Conservation (phyloP, 2,797 vertebrate species). For the Helostoma temminkii region DNA sequence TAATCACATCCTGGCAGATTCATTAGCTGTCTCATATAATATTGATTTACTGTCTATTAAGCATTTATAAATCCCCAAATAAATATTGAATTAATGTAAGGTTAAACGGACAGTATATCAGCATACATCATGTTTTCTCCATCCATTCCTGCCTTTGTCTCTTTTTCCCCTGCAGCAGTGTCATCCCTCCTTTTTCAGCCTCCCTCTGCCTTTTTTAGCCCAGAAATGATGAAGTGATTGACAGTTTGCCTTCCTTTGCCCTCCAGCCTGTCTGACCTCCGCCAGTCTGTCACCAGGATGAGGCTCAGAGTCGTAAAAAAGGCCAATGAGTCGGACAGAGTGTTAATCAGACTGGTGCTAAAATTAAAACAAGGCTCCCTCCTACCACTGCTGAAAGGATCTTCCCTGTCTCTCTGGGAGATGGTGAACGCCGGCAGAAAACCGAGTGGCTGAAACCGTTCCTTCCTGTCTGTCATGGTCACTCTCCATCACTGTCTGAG, state of each 20-base stretch:
- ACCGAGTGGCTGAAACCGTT: conserved; percentile 2
- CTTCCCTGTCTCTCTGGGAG: conserved; percentile 27
- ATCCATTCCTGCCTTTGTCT: background rate
- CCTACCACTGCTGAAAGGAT: conserved; percentile 18
- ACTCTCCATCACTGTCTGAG: conserved; percentile 33
- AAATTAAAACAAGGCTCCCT: conserved; percentile 43
- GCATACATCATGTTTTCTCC: conserved; percentile 22
- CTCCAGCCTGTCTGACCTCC: conserved; percentile 35
- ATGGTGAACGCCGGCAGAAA: conserved; percentile 19
- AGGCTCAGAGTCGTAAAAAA: conserved; percentile 18
- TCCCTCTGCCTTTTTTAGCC: conserved; percentile 8
- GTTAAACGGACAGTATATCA: conserved; percentile 50
- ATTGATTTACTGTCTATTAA: conserved; percentile 58
- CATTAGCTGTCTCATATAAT: conserved; percentile 58
- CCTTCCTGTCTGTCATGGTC: conserved; percentile 35
- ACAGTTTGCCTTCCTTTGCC: conserved; percentile 31
- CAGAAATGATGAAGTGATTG: conserved; percentile 37
- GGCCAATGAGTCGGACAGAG: conserved; percentile 20
- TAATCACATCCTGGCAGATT: conserved; percentile 35
- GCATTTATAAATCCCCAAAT: conserved; percentile 52
- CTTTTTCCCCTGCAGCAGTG: background rate
- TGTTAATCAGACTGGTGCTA: conserved; percentile 58
- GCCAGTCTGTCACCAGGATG: conserved; percentile 14
- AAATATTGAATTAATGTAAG: conserved; percentile 56
- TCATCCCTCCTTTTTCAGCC: conserved; percentile 10